A percentile compares a stretch with the other conserved stretches of the same genome.
phyloP scores from a whole-genome alignment of 2,888 invertebrate genomes.

The Entomobrya proxima region DNA sequence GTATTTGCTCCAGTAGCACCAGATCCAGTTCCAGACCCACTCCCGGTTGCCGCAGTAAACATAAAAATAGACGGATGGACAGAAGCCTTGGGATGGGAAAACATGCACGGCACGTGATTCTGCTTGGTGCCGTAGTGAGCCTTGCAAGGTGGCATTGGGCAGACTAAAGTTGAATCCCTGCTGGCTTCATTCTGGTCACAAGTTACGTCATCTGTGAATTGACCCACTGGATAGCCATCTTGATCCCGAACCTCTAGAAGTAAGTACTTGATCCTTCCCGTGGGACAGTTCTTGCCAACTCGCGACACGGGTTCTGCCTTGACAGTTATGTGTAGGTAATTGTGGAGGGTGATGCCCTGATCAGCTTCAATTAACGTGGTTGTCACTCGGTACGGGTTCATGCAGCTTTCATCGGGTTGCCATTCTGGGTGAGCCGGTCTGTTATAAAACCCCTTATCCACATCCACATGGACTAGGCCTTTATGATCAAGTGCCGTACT shows the following conservation, averaged over 20 bases:
- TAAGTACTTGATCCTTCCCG: conserved; percentile 42
- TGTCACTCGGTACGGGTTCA: conserved; percentile 42
- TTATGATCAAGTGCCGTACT: too few species aligned
- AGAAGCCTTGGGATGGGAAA: neutral
- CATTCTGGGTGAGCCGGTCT: conserved; percentile 2
- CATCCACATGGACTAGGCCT: too few species aligned
- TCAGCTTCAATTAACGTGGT: conserved; percentile 45
- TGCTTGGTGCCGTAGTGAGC: neutral
- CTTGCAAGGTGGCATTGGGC: too few species aligned
- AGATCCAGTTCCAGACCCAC: neutral
- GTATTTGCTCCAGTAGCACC: neutral
- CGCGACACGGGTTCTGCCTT: neutral
- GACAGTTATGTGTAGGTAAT: conserved; percentile 62
- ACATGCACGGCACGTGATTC: conserved; percentile 37
- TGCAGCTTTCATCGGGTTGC: conserved; percentile 19
- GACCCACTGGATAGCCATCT: conserved; percentile 50
- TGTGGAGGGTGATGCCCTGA: conserved; percentile 26
- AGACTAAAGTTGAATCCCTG: too few species aligned
- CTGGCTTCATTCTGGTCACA: neutral
- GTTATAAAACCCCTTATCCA: neutral
- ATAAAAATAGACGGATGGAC: conserved; percentile 32
- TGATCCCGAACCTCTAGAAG: conserved; percentile 58
- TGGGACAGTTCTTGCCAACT: conserved; percentile 32
- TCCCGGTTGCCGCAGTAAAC: neutral
- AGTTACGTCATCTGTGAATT: conserved; percentile 39